phyloP scores from a whole-genome alignment of 2,113 vertebrate species.

The Felis chaus region DNA sequence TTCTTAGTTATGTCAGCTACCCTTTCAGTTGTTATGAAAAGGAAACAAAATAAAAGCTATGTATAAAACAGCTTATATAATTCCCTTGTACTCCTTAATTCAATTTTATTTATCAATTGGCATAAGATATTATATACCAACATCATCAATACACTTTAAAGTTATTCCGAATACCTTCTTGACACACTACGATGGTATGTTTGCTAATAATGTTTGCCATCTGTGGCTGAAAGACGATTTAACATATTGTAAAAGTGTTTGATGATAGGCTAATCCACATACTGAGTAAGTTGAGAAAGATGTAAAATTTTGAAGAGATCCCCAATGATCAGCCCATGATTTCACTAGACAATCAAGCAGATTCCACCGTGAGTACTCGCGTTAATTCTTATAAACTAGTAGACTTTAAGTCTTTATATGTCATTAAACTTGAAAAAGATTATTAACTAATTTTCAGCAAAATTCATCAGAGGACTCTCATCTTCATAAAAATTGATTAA shows the following conservation, averaged over 20 bases:
- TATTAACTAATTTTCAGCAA: background rate
- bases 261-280: background rate
- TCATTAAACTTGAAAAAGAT: background rate
- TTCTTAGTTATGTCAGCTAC: background rate
- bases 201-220: background rate
- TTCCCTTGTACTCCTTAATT: background rate
- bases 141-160: background rate
- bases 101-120: background rate
- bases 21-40: background rate
- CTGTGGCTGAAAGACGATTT: background rate
- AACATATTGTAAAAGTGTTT: background rate
- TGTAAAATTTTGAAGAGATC: background rate
- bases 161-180: background rate
- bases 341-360: background rate
- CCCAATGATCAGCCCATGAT: background rate
- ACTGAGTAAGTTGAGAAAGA: background rate
- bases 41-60: background rate
- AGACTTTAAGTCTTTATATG: background rate
- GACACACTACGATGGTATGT: background rate
- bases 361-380: background rate
- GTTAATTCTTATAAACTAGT: background rate
- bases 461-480: background rate
- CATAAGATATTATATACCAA: background rate
- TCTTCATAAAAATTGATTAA: background rate
- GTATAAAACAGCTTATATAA: background rate